These are phyloP conservation scores for Theristicus caerulescens DNA, from an alignment of 2,113 vertebrate species.

Conservation along the genomic window DNA sequence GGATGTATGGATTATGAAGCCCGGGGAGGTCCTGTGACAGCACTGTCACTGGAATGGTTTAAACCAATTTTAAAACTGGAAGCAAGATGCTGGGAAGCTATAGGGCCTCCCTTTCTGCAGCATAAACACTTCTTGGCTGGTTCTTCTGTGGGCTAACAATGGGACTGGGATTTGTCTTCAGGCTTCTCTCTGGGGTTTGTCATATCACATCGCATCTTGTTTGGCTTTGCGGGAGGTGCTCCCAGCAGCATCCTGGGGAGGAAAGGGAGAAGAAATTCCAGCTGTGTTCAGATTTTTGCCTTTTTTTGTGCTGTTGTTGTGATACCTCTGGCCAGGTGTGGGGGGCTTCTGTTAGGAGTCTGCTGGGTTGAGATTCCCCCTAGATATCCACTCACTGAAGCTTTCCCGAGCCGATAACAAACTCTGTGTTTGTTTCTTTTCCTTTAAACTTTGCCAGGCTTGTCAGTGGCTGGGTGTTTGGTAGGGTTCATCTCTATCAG, in stretches of 20 bases:
- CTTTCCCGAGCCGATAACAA: background rate
- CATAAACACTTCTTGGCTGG: background rate
- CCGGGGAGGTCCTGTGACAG: background rate
- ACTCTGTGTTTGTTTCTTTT: background rate
- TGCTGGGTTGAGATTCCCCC: background rate
- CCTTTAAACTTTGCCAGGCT: background rate
- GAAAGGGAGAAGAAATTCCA: background rate
- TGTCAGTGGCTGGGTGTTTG: background rate
- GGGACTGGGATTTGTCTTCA: background rate
- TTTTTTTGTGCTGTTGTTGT: background rate
- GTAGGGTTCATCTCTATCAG: background rate
- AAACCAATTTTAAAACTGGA: background rate
- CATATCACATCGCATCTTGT: background rate
- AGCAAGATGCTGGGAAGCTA: background rate
- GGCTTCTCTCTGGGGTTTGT: background rate
- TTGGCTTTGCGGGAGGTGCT: background rate
- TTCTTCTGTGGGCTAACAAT: fast-evolving
- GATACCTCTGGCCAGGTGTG: background rate
- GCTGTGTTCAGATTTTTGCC: background rate
- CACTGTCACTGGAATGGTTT: background rate
- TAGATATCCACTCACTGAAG: background rate
- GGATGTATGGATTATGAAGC: background rate
- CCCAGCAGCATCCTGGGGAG: background rate
- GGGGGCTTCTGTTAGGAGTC: background rate
- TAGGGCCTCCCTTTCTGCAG: background rate